Base-by-base conservation (phyloP, 2,888 invertebrate species). In the Ectemnius continuus region DNA sequence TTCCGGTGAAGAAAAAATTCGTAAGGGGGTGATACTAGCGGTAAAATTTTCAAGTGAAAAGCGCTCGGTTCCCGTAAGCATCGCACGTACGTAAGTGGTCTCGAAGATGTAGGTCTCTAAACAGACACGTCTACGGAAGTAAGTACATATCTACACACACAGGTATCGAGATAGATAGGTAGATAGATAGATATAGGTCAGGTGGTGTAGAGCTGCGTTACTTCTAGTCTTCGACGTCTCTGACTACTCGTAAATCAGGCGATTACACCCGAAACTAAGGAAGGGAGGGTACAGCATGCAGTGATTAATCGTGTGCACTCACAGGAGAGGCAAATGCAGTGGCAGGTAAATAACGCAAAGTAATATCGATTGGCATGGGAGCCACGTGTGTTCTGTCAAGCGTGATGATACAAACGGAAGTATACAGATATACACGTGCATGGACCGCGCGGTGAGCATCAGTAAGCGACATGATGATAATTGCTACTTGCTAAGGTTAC, bases 201-300 rank as follows among this genome's bases (percentile, higher is more conserved):
- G 36, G 36, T 36, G 36, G 11, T 79, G 67, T 70, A 45, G 61
- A 6, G 23, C 66, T 74, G 70, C 73, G 60, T 65, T 74, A 77
- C 73, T 69, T 73, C 66, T 78, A 80, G 66, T 72, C 61, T 69
- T 8, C 36, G 72, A 82, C 75, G 73, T 72, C 71, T 36, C 36
- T 76, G 76, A 60, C 83, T 83, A 83, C 78, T 80, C 64, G 70
- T 67, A 77, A 84, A 75, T 84, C 83, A 82, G 84, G 84, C 78
- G 67, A 52, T 78, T 70, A 81, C 72, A 73, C 73, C 76, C 67
- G 79, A 79, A 83, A 83, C 80, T 79, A 82, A 80, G 73, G 68
- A 79, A 68, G 75, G 74, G 68, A 79, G 70, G 75, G 73, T 68
- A 78, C 78, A 73, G 67, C 83, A 83, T 85, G 83, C 85, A 80